A percentile compares a stretch with the other conserved stretches of the same genome.
phyloP scores from a whole-genome alignment of 1,140 invertebrate species.

The Mamestra configurata region DNA sequence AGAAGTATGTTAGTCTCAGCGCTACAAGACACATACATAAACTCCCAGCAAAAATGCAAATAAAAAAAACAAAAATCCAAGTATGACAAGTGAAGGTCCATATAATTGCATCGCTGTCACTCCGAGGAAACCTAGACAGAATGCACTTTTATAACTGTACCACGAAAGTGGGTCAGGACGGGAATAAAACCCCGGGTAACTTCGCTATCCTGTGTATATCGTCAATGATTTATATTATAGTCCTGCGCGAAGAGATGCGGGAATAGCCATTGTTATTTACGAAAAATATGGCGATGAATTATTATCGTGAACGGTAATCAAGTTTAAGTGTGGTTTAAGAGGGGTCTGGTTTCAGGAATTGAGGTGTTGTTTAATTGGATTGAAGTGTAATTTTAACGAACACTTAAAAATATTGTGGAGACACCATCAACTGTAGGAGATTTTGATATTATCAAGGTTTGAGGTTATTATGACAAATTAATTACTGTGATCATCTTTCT shows the following conservation, averaged over 20 bases:
- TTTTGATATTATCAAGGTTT: too few species aligned
- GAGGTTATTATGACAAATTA: too few species aligned
- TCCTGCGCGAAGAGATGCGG: conserved; percentile 36
- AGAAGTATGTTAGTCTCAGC: too few species aligned
- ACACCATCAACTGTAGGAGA: too few species aligned
- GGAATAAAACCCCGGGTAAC: conserved; percentile 48
- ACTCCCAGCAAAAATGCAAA: background rate
- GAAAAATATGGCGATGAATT: background rate
- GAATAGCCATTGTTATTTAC: conserved; percentile 21
- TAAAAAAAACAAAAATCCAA: background rate
- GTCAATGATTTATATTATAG: conserved; percentile 54
- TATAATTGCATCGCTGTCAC: conserved; percentile 51
- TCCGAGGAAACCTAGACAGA: conserved; percentile 42
- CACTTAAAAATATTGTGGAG: too few species aligned
- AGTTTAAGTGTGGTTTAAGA: background rate
- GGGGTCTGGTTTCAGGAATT: background rate
- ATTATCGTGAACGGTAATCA: background rate
- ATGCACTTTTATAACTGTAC: conserved; percentile 55
- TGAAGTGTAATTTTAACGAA: background rate
- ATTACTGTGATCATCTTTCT: too few species aligned
- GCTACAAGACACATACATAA: background rate
- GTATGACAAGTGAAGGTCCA: conserved; percentile 37
- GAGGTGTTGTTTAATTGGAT: background rate
- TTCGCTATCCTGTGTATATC: conserved; percentile 43
- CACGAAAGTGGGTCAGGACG: conserved; percentile 49